These are phyloP conservation scores for Armadillidium nasatum DNA, from an alignment of 1,140 invertebrate species.

Conservation along the genomic window DNA sequence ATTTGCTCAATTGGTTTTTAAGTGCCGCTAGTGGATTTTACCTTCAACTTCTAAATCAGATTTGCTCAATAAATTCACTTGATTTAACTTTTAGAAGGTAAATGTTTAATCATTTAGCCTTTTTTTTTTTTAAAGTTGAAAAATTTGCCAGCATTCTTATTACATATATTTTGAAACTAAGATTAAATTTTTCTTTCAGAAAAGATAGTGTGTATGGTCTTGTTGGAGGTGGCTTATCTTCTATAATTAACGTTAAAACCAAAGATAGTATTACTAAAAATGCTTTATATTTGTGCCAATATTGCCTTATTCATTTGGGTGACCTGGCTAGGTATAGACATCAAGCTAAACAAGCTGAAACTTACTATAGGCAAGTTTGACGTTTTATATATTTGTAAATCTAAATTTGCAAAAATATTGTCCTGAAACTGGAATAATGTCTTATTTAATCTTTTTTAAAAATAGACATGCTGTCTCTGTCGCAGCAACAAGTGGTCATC, in stretches of 20 bases:
- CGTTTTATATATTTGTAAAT: background rate
- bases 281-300: slow-evolving; percentile 68
- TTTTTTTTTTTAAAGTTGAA: background rate
- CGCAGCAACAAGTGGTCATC: slow-evolving; percentile 75
- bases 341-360: slow-evolving; percentile 71
- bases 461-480: slow-evolving; percentile 70
- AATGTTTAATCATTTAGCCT: slow-evolving; percentile 44
- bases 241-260: slow-evolving; percentile 17
- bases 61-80: slow-evolving; percentile 72
- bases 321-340: slow-evolving; percentile 78
- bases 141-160: no score
- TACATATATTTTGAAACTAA: no score
- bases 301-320: slow-evolving; percentile 79
- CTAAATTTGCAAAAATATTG: background rate
- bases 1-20: slow-evolving; percentile 69
- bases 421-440: background rate
- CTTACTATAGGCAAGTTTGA: slow-evolving; percentile 62
- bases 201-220: slow-evolving; percentile 39
- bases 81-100: slow-evolving; percentile 69
- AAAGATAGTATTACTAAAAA: slow-evolving; percentile 36
- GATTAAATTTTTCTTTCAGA: slow-evolving; percentile 7
- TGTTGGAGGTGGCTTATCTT: slow-evolving; percentile 30
- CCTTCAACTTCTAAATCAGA: slow-evolving; percentile 70
- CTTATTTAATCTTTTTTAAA: background rate
- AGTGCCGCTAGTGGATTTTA: slow-evolving; percentile 81